These are phyloP conservation scores for Zoanthus gigantus DNA, from an alignment of 92 coral and sea anemone species.

Conservation along the genomic window DNA sequence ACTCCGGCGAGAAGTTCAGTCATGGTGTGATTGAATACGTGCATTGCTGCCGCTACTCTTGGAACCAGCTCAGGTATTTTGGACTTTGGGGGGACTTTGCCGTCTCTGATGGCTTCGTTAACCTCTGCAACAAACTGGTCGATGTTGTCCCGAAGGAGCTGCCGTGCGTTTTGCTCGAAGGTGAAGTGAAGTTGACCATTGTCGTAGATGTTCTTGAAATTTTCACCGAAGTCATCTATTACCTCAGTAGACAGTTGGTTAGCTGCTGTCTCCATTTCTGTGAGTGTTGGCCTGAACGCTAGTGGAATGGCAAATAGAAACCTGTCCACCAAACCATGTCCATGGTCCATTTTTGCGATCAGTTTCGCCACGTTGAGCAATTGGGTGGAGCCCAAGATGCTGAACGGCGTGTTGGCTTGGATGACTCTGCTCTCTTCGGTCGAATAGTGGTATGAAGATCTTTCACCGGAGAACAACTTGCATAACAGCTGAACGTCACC, in stretches of 20 bases:
- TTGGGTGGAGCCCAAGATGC: constrained; percentile 67
- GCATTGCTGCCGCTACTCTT: constrained; percentile 59
- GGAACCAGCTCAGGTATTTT: constrained; percentile 61
- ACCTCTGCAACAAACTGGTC: constrained; percentile 31
- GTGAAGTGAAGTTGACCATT: constrained; percentile 1
- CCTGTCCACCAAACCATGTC: constrained; percentile 64
- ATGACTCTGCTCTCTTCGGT: constrained; percentile 61
- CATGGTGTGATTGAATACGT: constrained; percentile 62
- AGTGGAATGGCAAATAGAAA: constrained; percentile 66
- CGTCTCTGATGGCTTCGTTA: constrained; percentile 51
- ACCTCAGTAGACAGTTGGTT: constrained; percentile 34
- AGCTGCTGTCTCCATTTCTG: constrained; percentile 52
- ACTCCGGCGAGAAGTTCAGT: constrained; percentile 49
- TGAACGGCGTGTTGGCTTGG: constrained; percentile 50
- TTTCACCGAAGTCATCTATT: constrained; percentile 34
- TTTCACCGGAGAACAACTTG: constrained; percentile 3
- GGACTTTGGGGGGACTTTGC: constrained; percentile 51
- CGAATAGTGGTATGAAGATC: constrained; percentile 29
- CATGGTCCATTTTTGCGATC: constrained; percentile 69
- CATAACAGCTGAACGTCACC: background rate
- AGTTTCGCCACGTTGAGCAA: constrained; percentile 58
- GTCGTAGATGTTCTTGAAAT: constrained; percentile 17
- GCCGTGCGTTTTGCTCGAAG: background rate
- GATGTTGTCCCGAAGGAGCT: constrained; percentile 26
- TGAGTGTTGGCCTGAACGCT: constrained; percentile 43